Evolutionary conservation across 2,113 vertebrate species (phyloP).

Genomic region (Sinocyclocheilus maitianheensis): DNA sequence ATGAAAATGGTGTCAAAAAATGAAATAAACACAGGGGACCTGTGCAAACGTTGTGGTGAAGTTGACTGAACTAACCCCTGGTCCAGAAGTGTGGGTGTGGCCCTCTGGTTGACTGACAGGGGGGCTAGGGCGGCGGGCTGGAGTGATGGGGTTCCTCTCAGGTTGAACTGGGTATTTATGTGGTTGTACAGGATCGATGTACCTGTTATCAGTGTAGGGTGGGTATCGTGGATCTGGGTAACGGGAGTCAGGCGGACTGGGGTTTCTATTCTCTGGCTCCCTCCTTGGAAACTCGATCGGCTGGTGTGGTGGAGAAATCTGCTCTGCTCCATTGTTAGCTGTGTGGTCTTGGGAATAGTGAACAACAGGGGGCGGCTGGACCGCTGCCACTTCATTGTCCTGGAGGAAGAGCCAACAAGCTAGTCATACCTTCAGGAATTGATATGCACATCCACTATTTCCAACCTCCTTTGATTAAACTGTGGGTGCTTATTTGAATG

Average conservation of each 20-base stretch:
- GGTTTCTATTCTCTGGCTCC: slow-evolving; percentile 59
- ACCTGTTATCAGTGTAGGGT: slow-evolving; percentile 29
- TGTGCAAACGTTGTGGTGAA: background rate
- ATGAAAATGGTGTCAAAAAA: background rate
- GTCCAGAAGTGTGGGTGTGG: slow-evolving; percentile 69
- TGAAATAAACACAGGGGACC: background rate
- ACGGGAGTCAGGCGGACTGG: slow-evolving; percentile 38
- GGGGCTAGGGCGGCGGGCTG: slow-evolving; percentile 62
- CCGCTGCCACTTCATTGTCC: slow-evolving; percentile 90
- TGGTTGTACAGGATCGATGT: background rate
- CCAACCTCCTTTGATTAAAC: slow-evolving; percentile 8
- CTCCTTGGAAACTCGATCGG: slow-evolving; percentile 41
- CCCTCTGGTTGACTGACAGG: slow-evolving; percentile 53
- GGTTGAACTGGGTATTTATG: slow-evolving; percentile 29
- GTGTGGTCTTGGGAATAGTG: slow-evolving; percentile 75
- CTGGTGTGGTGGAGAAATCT: slow-evolving; percentile 60
- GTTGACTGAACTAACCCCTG: slow-evolving; percentile 65
- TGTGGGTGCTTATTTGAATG: slow-evolving; percentile 12
- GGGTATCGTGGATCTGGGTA: slow-evolving; percentile 55
- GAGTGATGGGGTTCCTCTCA: slow-evolving; percentile 60
- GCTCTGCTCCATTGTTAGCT: slow-evolving; percentile 68
- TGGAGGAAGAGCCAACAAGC: slow-evolving; percentile 55
- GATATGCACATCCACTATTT: background rate
- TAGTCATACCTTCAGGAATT: background rate
- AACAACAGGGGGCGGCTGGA: slow-evolving; percentile 79